Evolutionary conservation across 2,888 invertebrate species (phyloP).

Genomic region (Rhagophthalmus giganteus): DNA sequence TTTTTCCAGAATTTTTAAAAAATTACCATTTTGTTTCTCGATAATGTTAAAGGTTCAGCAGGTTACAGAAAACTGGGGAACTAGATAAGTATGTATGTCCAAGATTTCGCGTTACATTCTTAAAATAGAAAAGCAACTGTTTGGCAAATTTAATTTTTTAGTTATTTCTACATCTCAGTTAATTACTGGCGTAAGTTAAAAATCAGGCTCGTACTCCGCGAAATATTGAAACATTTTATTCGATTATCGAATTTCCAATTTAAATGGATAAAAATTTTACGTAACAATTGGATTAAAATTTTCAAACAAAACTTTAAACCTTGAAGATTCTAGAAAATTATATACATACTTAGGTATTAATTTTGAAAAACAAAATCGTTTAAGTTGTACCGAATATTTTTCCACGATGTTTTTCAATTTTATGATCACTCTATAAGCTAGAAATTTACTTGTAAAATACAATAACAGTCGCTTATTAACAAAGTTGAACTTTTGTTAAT

Average conservation of each 20-base stretch:
- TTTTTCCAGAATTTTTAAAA: not conserved
- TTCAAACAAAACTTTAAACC: too few relatives aligned
- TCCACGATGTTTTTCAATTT: too few relatives aligned
- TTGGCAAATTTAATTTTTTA: conserved; percentile 30
- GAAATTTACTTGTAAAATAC: too few relatives aligned
- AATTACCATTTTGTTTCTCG: conserved; percentile 15
- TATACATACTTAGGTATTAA: too few relatives aligned
- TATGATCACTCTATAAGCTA: too few relatives aligned
- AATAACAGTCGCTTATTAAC: too few relatives aligned
- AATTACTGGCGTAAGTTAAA: conserved; percentile 12
- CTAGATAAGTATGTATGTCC: conserved; percentile 12
- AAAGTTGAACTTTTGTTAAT: too few relatives aligned
- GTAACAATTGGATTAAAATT: too few relatives aligned
- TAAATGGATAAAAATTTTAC: not conserved
- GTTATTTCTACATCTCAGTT: conserved; percentile 21
- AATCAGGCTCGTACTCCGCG: conserved; percentile 11
- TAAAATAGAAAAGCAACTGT: conserved; percentile 31
- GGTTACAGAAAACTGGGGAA: conserved; percentile 26
- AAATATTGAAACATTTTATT: conserved; percentile 2
- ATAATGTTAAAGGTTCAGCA: conserved; percentile 6
- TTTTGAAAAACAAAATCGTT: too few relatives aligned
- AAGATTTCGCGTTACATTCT: conserved; percentile 28
- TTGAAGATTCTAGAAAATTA: too few relatives aligned
- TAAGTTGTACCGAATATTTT: too few relatives aligned
- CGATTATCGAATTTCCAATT: not conserved